These are phyloP conservation scores for Ammospiza maritima DNA, from an alignment of 2,797 vertebrate genomes.

Conservation along the genomic window DNA sequence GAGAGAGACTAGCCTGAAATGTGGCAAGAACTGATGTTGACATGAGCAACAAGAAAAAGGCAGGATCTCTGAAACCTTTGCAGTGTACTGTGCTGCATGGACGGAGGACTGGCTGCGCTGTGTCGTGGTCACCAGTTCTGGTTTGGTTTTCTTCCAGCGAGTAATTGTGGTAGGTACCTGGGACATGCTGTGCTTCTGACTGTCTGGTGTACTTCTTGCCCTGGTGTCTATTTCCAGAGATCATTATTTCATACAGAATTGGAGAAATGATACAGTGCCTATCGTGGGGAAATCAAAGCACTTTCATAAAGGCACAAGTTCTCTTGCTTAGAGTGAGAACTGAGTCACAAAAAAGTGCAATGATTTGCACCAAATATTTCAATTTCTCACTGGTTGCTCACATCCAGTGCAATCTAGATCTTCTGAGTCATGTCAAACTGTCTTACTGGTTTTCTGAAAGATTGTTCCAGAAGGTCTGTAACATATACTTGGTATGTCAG, in stretches of 20 bases:
- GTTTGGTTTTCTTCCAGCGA: background rate
- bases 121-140: background rate
- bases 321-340: background rate
- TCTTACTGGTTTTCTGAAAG: background rate
- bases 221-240: background rate
- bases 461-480: background rate
- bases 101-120: background rate
- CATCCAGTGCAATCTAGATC: background rate
- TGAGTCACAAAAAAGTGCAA: background rate
- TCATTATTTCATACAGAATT: background rate
- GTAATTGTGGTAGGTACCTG: background rate
- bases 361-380: background rate
- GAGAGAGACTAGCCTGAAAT: background rate
- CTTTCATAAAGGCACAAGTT: background rate
- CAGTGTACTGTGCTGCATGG: background rate
- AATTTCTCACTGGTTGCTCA: background rate
- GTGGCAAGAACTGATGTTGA: background rate
- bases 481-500: fast-evolving
- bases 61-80: background rate
- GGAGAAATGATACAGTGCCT: background rate
- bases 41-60: background rate
- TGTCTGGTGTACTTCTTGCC: background rate
- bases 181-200: background rate
- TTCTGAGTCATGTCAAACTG: background rate
- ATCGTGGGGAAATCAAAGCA: background rate